A percentile compares a stretch with the other conserved stretches of the same genome.
Conservation (phyloP, 64 coral and sea anemone species). For the Pocillopora damicornis region DNA sequence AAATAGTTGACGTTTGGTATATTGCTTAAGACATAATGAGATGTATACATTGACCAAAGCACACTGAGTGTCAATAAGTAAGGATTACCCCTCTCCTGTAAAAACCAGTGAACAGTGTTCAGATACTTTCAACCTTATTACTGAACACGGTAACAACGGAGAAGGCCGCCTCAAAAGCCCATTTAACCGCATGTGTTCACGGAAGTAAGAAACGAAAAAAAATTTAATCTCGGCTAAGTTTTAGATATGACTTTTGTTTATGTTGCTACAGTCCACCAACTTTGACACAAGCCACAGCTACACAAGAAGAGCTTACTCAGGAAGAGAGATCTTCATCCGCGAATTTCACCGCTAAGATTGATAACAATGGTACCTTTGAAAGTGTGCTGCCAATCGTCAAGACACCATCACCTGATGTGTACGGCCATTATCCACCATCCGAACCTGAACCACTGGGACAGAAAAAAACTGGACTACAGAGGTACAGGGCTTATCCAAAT, state of each 20-base stretch:
- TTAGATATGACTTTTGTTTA: neutral
- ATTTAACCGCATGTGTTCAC: neutral
- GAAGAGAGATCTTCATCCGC: neutral
- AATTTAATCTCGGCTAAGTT: too few relatives aligned
- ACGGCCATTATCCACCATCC: conserved; percentile 69
- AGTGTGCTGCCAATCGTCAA: conserved; percentile 74
- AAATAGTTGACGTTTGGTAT: too few relatives aligned
- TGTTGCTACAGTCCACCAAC: conserved; percentile 13
- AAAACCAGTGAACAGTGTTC: too few relatives aligned
- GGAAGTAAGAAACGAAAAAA: neutral
- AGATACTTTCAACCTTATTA: too few relatives aligned
- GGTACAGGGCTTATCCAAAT: conserved; percentile 6
- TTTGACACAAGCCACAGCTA: neutral
- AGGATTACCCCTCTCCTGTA: too few relatives aligned
- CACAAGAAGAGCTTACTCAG: conserved; percentile 15
- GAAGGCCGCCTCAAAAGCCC: too few relatives aligned
- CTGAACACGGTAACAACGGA: too few relatives aligned
- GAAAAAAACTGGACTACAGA: conserved; percentile 79
- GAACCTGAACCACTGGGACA: conserved; percentile 66
- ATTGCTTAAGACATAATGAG: too few relatives aligned
- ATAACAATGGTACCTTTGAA: neutral
- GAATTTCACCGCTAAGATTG: neutral
- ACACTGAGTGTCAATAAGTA: too few relatives aligned
- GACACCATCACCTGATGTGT: conserved; percentile 53
- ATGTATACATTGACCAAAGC: too few relatives aligned